These are phyloP conservation scores for Scolanthus callimorphus DNA, from an alignment of 92 coral and sea anemone genomes.

Conservation along the genomic window DNA sequence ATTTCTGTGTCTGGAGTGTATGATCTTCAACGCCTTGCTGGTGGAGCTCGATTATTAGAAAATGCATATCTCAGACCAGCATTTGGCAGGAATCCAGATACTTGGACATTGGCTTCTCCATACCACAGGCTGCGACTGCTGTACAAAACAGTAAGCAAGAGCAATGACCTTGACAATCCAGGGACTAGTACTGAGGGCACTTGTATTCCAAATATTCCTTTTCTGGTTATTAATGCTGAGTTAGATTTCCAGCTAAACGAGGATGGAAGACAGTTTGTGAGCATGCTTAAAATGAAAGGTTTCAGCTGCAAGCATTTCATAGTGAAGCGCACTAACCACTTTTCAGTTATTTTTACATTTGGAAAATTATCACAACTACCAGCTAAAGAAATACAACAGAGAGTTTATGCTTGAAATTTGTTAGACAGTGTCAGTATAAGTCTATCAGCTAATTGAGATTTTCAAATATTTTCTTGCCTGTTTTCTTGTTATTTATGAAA, in stretches of 20 bases:
- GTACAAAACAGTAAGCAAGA: not conserved
- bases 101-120: conserved; percentile 47
- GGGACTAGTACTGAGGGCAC: not conserved
- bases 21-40: conserved; percentile 33
- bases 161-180: not conserved
- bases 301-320: conserved; percentile 19
- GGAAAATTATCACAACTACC: conserved; percentile 1
- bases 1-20: conserved; percentile 59
- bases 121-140: conserved; percentile 16
- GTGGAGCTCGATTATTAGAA: conserved; percentile 21
- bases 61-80: conserved; percentile 35
- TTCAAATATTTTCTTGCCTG: too few species aligned
- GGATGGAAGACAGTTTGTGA: conserved; percentile 42
- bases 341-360: conserved; percentile 34
- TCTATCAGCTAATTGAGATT: too few species aligned
- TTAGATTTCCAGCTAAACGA: conserved; percentile 25
- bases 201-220: conserved; percentile 7
- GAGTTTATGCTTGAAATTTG: not conserved
- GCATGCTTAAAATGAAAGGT: conserved; percentile 1
- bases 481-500: too few species aligned
- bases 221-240: conserved; percentile 52
- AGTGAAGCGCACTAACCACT: conserved; percentile 31
- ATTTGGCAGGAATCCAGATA: conserved; percentile 30
- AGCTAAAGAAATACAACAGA: not conserved
- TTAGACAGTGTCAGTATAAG: too few species aligned